A percentile compares a stretch with the other conserved stretches of the same genome.
Evolutionary conservation across 2,113 vertebrate genomes (phyloP).

Genomic region (Melozone crissalis): DNA sequence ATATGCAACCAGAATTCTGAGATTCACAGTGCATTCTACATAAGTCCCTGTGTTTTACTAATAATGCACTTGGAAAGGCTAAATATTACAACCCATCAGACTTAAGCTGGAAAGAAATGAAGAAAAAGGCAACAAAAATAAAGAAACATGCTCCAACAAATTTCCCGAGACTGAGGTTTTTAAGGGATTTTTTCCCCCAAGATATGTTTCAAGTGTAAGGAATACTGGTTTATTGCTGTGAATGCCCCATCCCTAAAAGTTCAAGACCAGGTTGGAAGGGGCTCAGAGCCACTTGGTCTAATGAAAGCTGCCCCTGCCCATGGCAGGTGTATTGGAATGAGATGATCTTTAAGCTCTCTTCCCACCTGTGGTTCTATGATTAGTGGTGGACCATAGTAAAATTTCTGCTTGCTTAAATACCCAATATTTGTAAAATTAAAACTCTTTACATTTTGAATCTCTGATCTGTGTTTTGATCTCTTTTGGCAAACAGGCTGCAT

Average conservation of each 20-base stretch:
- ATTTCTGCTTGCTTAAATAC: not conserved
- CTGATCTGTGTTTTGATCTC: not conserved
- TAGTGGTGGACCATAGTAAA: not conserved
- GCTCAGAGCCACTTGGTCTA: not conserved
- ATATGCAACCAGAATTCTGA: not conserved
- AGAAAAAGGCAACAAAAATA: not conserved
- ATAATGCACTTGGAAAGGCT: not conserved
- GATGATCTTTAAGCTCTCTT: not conserved
- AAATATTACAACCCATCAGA: not conserved
- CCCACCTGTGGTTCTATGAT: not conserved
- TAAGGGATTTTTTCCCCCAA: too few relatives aligned
- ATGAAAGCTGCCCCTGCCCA: not conserved
- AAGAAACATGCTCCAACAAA: not conserved
- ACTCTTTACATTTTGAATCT: not conserved
- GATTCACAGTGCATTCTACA: not conserved
- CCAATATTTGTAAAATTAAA: not conserved
- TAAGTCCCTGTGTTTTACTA: not conserved
- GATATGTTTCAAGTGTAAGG: not conserved
- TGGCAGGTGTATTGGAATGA: not conserved
- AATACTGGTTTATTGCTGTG: not conserved
- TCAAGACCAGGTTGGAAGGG: not conserved
- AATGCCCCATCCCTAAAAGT: not conserved
- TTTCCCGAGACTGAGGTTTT: not conserved
- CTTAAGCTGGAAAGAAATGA: not conserved
- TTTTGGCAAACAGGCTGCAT: not conserved